Evolutionary conservation across 2,888 invertebrate genomes (phyloP), one percentile per base, ranked within the genome.

Genomic region (Cloeon dipterum): DNA sequence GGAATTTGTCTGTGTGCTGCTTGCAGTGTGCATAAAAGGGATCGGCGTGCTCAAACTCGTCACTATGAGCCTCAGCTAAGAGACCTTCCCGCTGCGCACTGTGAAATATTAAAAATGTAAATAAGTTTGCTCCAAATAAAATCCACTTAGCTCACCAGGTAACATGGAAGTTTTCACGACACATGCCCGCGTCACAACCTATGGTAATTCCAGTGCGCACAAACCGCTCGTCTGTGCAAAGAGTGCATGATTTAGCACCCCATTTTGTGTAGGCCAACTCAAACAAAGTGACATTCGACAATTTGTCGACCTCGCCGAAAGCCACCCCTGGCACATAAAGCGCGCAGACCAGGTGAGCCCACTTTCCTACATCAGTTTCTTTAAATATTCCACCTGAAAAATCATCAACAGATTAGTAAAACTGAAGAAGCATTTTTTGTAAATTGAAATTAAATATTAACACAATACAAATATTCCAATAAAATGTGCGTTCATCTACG

Each of bases 331-430:
- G 93, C 7, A 93, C 86, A 58, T 96, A 98, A 5, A 98, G 66
- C 1, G 96, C 94, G 61, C 98, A 99, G 3, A 96, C 81, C 37
- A 98, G 61, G 59, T 98, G 98, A 2, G 96, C 93, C 96, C 96
- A 98, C 56, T 86, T 85, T 5, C 93, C 91, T 35, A 88, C 85
- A 62, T 93, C 93, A 0, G 94, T 93, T 58, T 93, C 89, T 58
- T 98, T 98, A 54, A 73, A 94, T 56, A 75, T 93, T 45, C 78
- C 89, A 47, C 78, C 78, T 67, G 50, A 14, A 53, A 55, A 40
- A 29, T 23, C 16, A 26, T 7, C n/a, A 11, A 29, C n/a, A 14
- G 29, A 5, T 29, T 29, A n/a, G 8, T 13, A 13, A n/a, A 5
- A 29, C 29, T 5, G 5, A 5, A 7, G 21, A 8, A 3, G 33